Percentiles rank a stretch among this genome's conserved stretches.
Evolutionary conservation across 1,140 invertebrate genomes (phyloP).

Genomic region (Nasonia giraulti): DNA sequence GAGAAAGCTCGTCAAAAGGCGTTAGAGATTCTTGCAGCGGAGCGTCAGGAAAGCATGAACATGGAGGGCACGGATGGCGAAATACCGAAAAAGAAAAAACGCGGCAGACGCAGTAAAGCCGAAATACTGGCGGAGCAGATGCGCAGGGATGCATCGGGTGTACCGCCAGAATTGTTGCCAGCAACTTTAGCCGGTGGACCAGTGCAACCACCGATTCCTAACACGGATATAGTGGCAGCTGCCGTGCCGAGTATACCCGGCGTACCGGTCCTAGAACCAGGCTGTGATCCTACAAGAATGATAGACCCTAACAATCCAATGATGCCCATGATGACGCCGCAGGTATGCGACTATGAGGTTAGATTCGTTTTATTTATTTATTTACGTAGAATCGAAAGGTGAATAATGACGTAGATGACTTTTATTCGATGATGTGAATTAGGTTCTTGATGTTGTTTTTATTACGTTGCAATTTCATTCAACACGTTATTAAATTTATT

Average conservation of each 20-base stretch:
- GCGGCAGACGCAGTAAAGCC: constrained; percentile 72
- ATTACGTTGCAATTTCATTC: neutral
- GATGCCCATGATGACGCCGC: constrained; percentile 45
- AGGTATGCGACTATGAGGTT: constrained; percentile 42
- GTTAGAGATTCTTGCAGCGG: constrained; percentile 69
- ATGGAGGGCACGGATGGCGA: constrained; percentile 68
- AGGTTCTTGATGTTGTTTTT: neutral
- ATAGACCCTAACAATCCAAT: constrained; percentile 43
- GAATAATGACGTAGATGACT: too few species aligned
- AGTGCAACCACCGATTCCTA: neutral
- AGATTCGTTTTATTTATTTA: constrained; percentile 3
- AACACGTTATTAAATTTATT: too few species aligned
- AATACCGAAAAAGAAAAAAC: constrained; percentile 70
- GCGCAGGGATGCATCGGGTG: constrained; percentile 63
- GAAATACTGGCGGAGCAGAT: constrained; percentile 73
- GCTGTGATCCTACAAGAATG: constrained; percentile 36
- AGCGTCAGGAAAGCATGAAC: constrained; percentile 65
- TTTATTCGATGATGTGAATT: neutral
- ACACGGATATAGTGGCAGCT: constrained; percentile 46
- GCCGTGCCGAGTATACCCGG: constrained; percentile 49
- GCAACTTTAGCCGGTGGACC: neutral
- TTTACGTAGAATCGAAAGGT: neutral
- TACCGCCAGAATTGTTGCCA: constrained; percentile 43
- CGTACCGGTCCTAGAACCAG: constrained; percentile 9
- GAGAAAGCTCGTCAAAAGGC: constrained; percentile 78